phyloP scores from a whole-genome alignment of 1,140 invertebrate species.

The Sycophila sp. region DNA sequence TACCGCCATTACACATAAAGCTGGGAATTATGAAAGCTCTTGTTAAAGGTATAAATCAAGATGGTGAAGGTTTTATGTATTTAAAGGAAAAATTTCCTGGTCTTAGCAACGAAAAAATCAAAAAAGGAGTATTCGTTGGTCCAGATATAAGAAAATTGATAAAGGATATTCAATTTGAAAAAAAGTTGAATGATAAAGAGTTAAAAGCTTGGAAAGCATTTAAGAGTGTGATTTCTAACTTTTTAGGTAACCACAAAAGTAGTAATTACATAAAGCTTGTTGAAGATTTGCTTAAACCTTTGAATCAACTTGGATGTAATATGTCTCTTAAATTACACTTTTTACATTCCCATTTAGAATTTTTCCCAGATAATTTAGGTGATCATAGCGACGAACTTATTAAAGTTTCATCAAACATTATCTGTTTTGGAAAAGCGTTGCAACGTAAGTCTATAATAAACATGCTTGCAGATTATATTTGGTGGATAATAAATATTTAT shows the following conservation, averaged over 20 bases:
- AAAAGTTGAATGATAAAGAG: too few relatives aligned
- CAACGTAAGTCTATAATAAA: conserved; percentile 40
- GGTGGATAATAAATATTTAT: too few relatives aligned
- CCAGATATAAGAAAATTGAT: too few relatives aligned
- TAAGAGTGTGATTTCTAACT: conserved; percentile 31
- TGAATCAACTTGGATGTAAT: conserved; percentile 41
- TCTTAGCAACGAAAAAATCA: conserved; percentile 47
- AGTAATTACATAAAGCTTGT: conserved; percentile 44
- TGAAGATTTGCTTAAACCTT: conserved; percentile 36
- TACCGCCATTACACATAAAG: conserved; percentile 59
- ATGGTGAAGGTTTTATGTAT: conserved; percentile 51
- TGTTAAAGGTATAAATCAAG: conserved; percentile 50
- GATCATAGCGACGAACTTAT: conserved; percentile 52
- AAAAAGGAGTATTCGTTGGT: conserved; percentile 50
- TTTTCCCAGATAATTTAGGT: conserved; percentile 51
- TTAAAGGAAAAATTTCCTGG: conserved; percentile 49
- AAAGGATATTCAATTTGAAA: neutral
- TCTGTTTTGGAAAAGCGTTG: conserved; percentile 48
- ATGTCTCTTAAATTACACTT: conserved; percentile 56
- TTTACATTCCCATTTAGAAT: conserved; percentile 52
- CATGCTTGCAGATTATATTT: conserved; percentile 47
- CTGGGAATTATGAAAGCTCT: conserved; percentile 55
- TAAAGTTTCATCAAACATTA: conserved; percentile 55
- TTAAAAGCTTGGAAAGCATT: neutral
- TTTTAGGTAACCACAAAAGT: conserved; percentile 45